Evolutionary conservation across 2,888 invertebrate species (phyloP), one percentile per base, ranked within the genome.

Genomic region (Mimas tiliae): DNA sequence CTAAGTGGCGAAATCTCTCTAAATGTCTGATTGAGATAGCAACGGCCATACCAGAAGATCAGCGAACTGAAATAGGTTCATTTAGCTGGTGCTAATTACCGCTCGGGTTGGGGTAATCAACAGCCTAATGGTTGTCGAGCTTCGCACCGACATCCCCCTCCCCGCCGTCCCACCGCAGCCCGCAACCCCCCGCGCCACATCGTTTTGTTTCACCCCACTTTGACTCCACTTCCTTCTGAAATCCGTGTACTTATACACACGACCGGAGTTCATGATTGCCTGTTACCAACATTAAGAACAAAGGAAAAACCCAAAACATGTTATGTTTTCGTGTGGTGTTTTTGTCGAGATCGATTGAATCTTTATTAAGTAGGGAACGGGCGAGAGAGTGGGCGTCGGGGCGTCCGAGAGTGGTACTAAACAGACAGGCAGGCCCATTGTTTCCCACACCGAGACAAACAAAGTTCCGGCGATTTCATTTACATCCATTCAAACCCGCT

Each of bases 41-140:
- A 72, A 76, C 75, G 75, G 75, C 74, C 70, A 76, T 82, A 86
- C 84, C 82, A 83, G 84, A 86, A 79, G 80, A 81, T 79, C 86
- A 86, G 83, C 77, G 74, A 72, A 76, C 74, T 77, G 84, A 79
- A 89, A 88, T 86, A 87, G 88, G 87, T 88, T 89, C 86, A 87
- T 90, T 90, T 87, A 85, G 84, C 81, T 80, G 81, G 82, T 84
- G 90, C 89, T 91, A 91, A 91, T 91, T 90, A 88, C 84, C 73
- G 79, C 82, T 76, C 81, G 81, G 79, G 79, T 82, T 80, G 82
- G 77, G 79, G 87, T 87, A 89, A 91, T 90, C 88, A 87, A 84
- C 84, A 79, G 83, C 80, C 87, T 85, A 88, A 90, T 88, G 85
- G 85, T 79, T 75, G 79, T 80, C 80, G 82, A 79, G 79, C 79